A percentile compares a stretch with the other conserved stretches of the same genome.
These are phyloP conservation scores for Menidia menidia DNA, from an alignment of 2,797 vertebrate species.

Conservation along the genomic window DNA sequence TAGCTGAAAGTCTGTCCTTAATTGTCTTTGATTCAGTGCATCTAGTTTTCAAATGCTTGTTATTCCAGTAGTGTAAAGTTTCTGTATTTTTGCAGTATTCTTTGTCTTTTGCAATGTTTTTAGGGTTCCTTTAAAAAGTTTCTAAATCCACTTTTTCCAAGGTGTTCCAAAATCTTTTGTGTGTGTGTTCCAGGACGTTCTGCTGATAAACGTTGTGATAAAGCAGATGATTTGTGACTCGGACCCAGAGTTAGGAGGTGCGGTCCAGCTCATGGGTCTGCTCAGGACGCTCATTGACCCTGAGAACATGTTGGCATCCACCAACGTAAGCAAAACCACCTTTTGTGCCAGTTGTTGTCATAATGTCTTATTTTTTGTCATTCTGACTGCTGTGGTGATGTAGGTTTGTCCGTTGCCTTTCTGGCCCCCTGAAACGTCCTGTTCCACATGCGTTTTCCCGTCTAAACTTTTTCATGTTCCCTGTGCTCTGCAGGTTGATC, in stretches of 20 bases:
- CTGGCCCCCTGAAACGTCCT: not conserved
- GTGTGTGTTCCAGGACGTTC: conserved; percentile 88
- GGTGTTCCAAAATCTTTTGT: conserved; percentile 1
- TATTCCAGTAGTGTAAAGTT: no score
- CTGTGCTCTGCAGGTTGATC: no score
- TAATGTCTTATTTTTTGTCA: not conserved
- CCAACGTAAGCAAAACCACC: conserved; percentile 87
- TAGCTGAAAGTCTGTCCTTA: not conserved
- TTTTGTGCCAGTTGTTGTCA: not conserved
- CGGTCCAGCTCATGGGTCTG: conserved; percentile 97
- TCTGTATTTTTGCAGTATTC: not conserved
- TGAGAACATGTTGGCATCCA: conserved; percentile 98
- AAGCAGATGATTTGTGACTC: conserved; percentile 99
- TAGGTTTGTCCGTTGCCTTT: not conserved
- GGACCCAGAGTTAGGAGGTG: conserved; percentile 96
- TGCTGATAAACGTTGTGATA: conserved; percentile 98
- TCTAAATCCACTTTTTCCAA: not conserved
- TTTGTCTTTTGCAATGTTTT: not conserved
- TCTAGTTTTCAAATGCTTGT: not conserved
- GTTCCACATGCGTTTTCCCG: not conserved
- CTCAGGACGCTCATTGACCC: conserved; percentile 97
- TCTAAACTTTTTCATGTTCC: not conserved
- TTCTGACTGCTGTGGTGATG: not conserved
- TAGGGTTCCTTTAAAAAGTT: not conserved
- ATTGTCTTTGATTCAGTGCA: not conserved